A percentile compares a stretch with the other conserved stretches of the same genome.
These are phyloP conservation scores for Austrolebias charrua DNA, from an alignment of 2,797 vertebrate species.

Conservation along the genomic window DNA sequence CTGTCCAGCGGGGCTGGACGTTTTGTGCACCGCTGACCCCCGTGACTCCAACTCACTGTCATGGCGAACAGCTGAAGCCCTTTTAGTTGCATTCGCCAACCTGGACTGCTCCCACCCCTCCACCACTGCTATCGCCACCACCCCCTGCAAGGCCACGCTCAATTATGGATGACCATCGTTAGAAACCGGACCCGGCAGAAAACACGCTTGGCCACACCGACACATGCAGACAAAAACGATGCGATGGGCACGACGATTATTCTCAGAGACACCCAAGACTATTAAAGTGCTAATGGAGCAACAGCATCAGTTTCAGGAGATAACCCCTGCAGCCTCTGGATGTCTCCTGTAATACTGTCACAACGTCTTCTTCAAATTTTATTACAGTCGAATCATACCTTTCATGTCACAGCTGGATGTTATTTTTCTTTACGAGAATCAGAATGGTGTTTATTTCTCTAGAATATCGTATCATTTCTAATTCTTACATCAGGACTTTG, in stretches of 20 bases:
- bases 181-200: conserved; percentile 78
- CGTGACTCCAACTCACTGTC: conserved; percentile 34
- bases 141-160: conserved; percentile 62
- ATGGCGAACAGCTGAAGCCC: conserved; percentile 33
- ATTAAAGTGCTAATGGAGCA: conserved; percentile 64
- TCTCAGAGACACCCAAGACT: conserved; percentile 70
- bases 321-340: conserved; percentile 30
- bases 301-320: conserved; percentile 62
- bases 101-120: conserved; percentile 50
- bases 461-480: background rate
- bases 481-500: background rate
- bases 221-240: conserved; percentile 32
- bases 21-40: conserved; percentile 77
- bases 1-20: conserved; percentile 49
- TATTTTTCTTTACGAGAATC: background rate
- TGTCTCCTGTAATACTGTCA: conserved; percentile 26
- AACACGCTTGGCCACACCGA: conserved; percentile 51
- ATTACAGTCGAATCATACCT: background rate
- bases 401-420: background rate
- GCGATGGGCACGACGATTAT: conserved; percentile 58
- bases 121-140: background rate
- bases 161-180: conserved; percentile 80
- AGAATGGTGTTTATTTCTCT: background rate
- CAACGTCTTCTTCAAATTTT: conserved; percentile 14
- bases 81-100: conserved; percentile 52